Percentiles rank a stretch among this genome's conserved stretches.
These are phyloP conservation scores for Caenorhabditis angaria DNA, from an alignment of 2,888 invertebrate species.

Conservation along the genomic window DNA sequence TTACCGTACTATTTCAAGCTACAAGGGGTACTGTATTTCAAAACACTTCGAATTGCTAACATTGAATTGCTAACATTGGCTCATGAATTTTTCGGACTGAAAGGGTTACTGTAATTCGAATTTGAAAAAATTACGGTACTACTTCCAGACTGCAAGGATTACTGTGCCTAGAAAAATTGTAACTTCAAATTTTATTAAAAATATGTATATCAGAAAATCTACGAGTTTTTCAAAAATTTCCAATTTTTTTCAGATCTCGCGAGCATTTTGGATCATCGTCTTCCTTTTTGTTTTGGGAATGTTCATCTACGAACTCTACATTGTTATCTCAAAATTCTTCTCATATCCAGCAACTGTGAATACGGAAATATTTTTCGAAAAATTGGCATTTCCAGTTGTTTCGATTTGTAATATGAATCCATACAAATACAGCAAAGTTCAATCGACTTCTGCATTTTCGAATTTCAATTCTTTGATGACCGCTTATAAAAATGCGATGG, in stretches of 20 bases:
- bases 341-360: constrained; percentile 45
- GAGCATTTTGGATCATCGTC: constrained; percentile 51
- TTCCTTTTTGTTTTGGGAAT: constrained; percentile 43
- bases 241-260: constrained; percentile 40
- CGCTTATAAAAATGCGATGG: constrained; percentile 25
- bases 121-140: not conserved
- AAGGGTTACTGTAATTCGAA: not conserved
- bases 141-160: too few relatives aligned
- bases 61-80: too few relatives aligned
- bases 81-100: not conserved
- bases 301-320: constrained; percentile 52
- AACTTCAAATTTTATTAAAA: too few relatives aligned
- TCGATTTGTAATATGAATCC: constrained; percentile 61
- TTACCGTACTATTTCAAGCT: too few relatives aligned
- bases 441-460: constrained; percentile 24
- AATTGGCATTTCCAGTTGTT: constrained; percentile 54
- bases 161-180: too few relatives aligned
- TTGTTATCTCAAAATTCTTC: constrained; percentile 51
- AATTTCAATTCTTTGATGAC: constrained; percentile 39
- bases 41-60: too few relatives aligned
- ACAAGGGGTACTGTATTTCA: too few relatives aligned
- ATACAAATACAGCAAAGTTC: constrained; percentile 46
- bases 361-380: constrained; percentile 48
- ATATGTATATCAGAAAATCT: not conserved
- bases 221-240: constrained; percentile 1